Conservation (phyloP, 2,888 invertebrate genomes). For the Gnatocerus cornutus region DNA sequence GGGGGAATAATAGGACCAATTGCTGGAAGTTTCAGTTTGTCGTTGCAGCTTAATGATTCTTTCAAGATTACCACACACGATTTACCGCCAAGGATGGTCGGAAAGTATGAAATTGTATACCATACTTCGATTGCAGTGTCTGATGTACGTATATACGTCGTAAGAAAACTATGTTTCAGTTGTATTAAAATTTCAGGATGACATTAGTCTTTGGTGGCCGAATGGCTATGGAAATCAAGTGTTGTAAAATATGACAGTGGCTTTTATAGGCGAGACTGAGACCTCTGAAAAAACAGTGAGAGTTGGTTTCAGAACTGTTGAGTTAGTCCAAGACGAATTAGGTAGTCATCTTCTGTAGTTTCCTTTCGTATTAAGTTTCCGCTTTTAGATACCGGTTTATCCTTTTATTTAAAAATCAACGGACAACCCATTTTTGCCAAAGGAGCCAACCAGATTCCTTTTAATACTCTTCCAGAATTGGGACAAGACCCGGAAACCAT, state of each 20-base stretch:
- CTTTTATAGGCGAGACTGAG: slow-evolving; percentile 67
- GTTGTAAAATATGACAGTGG: slow-evolving; percentile 80
- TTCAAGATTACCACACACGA: not conserved
- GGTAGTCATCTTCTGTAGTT: no score
- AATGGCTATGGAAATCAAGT: slow-evolving; percentile 90
- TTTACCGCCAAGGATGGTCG: not conserved
- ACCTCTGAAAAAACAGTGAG: slow-evolving; percentile 72
- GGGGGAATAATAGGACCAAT: not conserved
- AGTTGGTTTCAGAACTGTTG: slow-evolving; percentile 90
- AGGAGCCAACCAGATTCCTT: slow-evolving; percentile 95
- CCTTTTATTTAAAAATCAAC: slow-evolving; percentile 93
- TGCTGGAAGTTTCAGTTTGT: not conserved
- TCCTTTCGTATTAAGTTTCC: no score
- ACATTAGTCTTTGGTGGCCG: slow-evolving; percentile 87
- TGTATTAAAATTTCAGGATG: no score
- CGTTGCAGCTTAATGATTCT: not conserved
- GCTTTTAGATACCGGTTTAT: slow-evolving; percentile 73
- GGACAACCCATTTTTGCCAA: slow-evolving; percentile 92
- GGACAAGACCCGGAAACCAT: slow-evolving; percentile 76
- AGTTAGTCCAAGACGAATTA: slow-evolving; percentile 81
- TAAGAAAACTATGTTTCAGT: no score
- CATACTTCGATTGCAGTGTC: not conserved
- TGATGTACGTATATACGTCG: not conserved
- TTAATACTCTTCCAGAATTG: slow-evolving; percentile 86
- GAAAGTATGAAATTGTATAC: not conserved